Evolutionary conservation across 2,797 vertebrate genomes (phyloP), one percentile per base, ranked within the genome.

Genomic region (Tiaroga cobitis): DNA sequence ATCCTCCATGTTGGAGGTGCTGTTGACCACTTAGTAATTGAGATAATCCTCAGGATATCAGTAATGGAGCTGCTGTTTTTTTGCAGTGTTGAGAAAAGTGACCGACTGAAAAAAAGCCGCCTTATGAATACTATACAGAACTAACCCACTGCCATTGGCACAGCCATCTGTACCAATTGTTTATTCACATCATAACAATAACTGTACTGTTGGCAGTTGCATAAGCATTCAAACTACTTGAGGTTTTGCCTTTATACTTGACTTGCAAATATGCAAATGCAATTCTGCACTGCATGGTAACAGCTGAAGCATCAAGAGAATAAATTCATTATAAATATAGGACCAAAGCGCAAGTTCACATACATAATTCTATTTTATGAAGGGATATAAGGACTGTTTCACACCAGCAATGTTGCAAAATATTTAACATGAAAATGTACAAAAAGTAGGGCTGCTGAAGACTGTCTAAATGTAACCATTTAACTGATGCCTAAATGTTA

Each of bases 261-360:
- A 61, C 80, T 80, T 80, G 77, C 39, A 83, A 75, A 74, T 76
- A 67, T 83, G 81, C 81, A 77, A 78, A 69, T 84, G 32, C 43
- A 68, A 54, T 81, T 87, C 43, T 80, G 56, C 75, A 87, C 46
- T 54, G 82, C 81, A 80, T 87, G 76, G 61, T 54, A 54, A 39
- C 21, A 39, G 72, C 56, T 83, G 75, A 56, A 75, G 73, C 41
- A 83, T 67, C 54, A 83, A 51, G 39, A 75, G 39, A 75, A 83
- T 49, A 49, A 8, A 34, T 51, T 75, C 43, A 83, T 16, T 49
- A 70, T 18, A 68, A 21, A 39, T 73, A 43, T 24, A n/a, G 72
- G 70, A 75, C 81, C 81, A 75, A 83, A 83, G 59, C 8, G 29
- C 69, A 73, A 68, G 29, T 51, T 41, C 51, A 72, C 19, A 26